Evolutionary conservation across 2,888 invertebrate species (phyloP).

Genomic region (Chorisops tibialis): DNA sequence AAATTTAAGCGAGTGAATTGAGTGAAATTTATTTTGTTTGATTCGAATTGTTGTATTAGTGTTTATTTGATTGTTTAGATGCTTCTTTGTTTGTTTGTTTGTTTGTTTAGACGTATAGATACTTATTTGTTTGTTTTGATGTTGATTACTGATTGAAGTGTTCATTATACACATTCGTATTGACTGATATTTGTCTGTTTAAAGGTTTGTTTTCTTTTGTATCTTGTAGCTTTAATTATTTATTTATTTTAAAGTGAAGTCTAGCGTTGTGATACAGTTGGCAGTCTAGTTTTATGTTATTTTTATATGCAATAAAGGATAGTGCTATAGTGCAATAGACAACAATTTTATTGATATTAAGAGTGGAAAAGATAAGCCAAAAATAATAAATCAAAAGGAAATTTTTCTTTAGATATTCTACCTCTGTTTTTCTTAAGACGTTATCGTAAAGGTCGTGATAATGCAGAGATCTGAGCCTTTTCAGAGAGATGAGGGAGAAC

Average conservation of each 20-base stretch:
- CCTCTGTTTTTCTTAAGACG: no score
- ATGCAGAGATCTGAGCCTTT: no score
- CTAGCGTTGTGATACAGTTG: conserved; percentile 6
- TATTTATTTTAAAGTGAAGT: neutral
- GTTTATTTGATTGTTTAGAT: neutral
- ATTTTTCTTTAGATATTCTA: no score
- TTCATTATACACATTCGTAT: neutral
- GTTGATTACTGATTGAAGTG: no score
- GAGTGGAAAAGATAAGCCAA: conserved; percentile 13
- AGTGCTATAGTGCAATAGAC: conserved; percentile 26
- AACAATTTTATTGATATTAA: conserved; percentile 12
- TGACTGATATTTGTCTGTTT: neutral
- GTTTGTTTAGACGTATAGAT: neutral
- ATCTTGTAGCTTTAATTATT: neutral
- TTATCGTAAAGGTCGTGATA: no score
- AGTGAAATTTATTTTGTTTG: neutral
- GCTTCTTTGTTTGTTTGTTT: neutral
- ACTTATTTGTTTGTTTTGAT: neutral
- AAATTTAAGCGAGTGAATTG: conserved; percentile 4
- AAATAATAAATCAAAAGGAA: conserved; percentile 20
- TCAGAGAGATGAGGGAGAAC: no score
- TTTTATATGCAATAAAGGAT: conserved; percentile 20
- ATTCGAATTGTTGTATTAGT: neutral
- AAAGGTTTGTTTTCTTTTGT: no score
- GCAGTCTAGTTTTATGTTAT: conserved; percentile 14